These are phyloP conservation scores for Perodicticus potto DNA, from an alignment of 2,797 vertebrate species.

Conservation along the genomic window DNA sequence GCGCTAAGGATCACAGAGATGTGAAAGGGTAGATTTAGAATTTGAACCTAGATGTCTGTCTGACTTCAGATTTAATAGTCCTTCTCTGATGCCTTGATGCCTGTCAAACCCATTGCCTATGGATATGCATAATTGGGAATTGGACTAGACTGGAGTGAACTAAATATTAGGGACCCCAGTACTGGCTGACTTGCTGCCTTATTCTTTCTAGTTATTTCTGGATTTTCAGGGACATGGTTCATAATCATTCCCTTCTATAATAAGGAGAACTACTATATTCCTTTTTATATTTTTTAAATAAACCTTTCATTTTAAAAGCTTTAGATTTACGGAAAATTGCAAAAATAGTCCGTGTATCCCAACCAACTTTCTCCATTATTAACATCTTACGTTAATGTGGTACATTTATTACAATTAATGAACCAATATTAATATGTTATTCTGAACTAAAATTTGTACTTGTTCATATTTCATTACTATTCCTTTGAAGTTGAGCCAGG, in stretches of 20 bases:
- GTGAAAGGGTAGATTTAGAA: neutral
- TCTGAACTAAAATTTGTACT: neutral
- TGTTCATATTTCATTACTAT: slow-evolving; percentile 28
- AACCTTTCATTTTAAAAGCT: slow-evolving; percentile 48
- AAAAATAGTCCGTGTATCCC: neutral
- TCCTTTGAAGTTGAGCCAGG: slow-evolving; percentile 30
- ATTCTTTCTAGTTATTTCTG: slow-evolving; percentile 56
- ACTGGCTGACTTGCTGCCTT: neutral
- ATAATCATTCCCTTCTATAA: neutral
- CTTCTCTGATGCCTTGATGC: neutral
- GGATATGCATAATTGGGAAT: neutral
- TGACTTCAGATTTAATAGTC: neutral
- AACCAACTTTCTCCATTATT: neutral
- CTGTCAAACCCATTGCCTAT: neutral
- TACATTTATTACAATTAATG: slow-evolving; percentile 10
- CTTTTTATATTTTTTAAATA: slow-evolving; percentile 47
- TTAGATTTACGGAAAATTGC: slow-evolving; percentile 2
- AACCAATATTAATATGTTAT: neutral
- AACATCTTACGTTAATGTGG: neutral
- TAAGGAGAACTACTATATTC: neutral
- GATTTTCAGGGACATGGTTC: neutral
- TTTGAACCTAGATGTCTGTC: neutral
- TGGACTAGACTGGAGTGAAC: neutral
- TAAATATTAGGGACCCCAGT: neutral
- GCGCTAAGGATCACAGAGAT: neutral